Evolutionary conservation across 30 jellyfish, hydroid and myxozoan species (phyloP).

Genomic region (Chrysaora quinquecirrha): DNA sequence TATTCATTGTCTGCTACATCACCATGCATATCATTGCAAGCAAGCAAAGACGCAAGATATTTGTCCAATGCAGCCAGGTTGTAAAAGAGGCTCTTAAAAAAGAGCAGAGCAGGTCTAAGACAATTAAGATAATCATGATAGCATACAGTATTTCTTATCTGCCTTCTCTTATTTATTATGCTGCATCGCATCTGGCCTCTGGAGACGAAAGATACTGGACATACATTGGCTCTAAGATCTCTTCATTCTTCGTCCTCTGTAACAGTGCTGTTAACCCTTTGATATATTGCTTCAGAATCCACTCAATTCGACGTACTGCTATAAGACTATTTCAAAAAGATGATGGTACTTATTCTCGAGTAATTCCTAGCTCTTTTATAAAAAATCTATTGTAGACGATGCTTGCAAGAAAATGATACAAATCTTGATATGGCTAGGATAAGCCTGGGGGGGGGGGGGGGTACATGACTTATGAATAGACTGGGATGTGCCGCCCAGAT

Average conservation of each 20-base stretch:
- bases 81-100: neutral
- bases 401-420: too few relatives aligned
- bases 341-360: conserved; percentile 29
- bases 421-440: too few relatives aligned
- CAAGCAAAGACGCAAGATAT: neutral
- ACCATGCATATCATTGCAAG: neutral
- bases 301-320: neutral
- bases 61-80: neutral
- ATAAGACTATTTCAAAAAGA: neutral
- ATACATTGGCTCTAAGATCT: neutral
- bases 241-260: neutral
- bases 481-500: too few relatives aligned
- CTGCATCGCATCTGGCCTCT: neutral
- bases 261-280: conserved; percentile 16
- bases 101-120: neutral
- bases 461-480: too few relatives aligned
- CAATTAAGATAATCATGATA: neutral
- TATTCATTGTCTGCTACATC: neutral
- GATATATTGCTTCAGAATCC: conserved; percentile 1
- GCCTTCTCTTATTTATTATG: neutral
- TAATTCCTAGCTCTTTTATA: neutral
- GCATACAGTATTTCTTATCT: neutral
- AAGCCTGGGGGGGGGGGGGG: too few relatives aligned
- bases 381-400: too few relatives aligned
- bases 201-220: neutral